phyloP scores from a whole-genome alignment of 2,113 vertebrate species.

The Scolopax mira region DNA sequence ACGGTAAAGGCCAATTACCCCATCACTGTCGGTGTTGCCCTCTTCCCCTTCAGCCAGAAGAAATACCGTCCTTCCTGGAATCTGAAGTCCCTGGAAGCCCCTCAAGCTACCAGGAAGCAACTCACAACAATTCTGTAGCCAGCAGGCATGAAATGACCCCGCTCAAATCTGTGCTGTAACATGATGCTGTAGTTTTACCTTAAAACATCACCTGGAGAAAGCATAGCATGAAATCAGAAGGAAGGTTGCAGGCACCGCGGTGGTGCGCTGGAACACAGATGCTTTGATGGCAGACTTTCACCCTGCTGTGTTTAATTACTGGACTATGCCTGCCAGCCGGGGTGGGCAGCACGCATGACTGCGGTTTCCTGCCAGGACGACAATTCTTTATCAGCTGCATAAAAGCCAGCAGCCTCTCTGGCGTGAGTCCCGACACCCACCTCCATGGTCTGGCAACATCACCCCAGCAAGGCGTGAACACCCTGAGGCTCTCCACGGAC shows the following conservation, averaged over 20 bases:
- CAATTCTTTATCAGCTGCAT: not conserved
- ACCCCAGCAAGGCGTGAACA: not conserved
- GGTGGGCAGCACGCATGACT: not conserved
- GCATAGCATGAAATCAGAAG: not conserved
- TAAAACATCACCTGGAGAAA: not conserved
- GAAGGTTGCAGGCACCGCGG: not conserved
- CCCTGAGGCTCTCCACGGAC: not conserved
- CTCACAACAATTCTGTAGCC: not conserved
- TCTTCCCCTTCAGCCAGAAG: not conserved
- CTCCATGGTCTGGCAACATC: not conserved
- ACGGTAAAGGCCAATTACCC: not conserved
- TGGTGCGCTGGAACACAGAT: not conserved
- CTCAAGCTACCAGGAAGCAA: not conserved
- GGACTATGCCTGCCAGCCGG: slow-evolving; percentile 5
- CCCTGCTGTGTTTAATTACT: not conserved
- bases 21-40: not conserved
- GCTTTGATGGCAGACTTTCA: slow-evolving; percentile 6
- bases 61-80: not conserved
- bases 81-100: not conserved
- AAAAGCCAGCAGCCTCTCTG: not conserved
- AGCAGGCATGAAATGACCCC: not conserved
- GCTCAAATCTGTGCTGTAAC: not conserved
- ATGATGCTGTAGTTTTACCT: not conserved
- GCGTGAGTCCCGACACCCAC: not conserved
- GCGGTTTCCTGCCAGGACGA: not conserved